Evolutionary conservation across 2,113 vertebrate genomes (phyloP), one percentile per base, ranked within the genome.

Genomic region (Galemys pyrenaicus): DNA sequence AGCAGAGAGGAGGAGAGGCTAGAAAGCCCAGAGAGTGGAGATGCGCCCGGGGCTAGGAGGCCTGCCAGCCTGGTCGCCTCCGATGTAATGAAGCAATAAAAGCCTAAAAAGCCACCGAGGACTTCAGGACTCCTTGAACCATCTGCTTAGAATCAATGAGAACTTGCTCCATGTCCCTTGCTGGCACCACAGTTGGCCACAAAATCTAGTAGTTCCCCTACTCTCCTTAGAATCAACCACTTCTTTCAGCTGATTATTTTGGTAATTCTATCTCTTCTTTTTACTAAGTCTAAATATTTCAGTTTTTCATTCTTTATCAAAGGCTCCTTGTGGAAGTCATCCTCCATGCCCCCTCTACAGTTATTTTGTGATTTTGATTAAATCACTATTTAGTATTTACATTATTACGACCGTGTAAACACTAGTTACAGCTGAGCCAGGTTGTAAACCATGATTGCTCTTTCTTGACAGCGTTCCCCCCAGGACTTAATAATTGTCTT

Each of bases 401-500:
- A 9, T 71, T 67, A 7, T 64, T 51, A 70, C 19, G 71, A 62
- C 39, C 46, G 0, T 58, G 75, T 73, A 71, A 93, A 83, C 9
- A 8, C 56, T 28, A 62, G 65, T 54, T 32, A 32, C 11, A 37
- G 79, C 80, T 35, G 15, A 37, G 44, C 60, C 13, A 1, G 37
- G 17, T 70, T 92, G 46, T 67, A 75, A 75, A 11, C 54, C 26
- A 6, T 54, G 71, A 82, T 75, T 78, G 75, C 37, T 54, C 74
- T 93, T 78, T 51, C 19, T 79, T 82, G 75, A 64, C 70, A 77
- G 0, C 0, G 4, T n/a, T 67, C 60, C 35, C 35, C 65, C 32
- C 56, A 82, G 67, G 67, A 88, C 46, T 89, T 92, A 87, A 46
- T 88, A 75, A 89, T 83, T 62, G 15, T 51, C 85, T 89, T 77